These are phyloP conservation scores for Leptinotarsa undecemlineata DNA, from an alignment of 1,140 invertebrate species.

Conservation along the genomic window DNA sequence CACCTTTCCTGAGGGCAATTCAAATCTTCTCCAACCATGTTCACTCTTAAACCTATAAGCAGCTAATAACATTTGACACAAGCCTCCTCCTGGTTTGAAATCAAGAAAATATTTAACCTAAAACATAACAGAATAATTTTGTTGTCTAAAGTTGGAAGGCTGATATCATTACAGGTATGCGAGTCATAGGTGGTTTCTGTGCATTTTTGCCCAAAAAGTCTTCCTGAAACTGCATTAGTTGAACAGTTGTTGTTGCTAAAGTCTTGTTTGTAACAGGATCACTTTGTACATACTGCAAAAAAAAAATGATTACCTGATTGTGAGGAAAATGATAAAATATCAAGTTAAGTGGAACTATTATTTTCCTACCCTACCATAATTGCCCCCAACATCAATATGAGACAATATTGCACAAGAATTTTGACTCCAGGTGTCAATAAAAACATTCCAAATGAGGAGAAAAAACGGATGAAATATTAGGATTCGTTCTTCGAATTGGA, in stretches of 20 bases:
- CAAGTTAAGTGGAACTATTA: too few relatives aligned
- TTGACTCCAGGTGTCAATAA: too few relatives aligned
- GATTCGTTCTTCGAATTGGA: too few relatives aligned
- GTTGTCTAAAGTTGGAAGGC: constrained; percentile 40
- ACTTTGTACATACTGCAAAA: constrained; percentile 78
- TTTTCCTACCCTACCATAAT: too few relatives aligned
- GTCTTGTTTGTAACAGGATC: constrained; percentile 94
- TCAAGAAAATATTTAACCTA: constrained; percentile 79
- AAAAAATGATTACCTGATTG: constrained; percentile 4
- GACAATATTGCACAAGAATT: too few relatives aligned
- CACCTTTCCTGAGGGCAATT: constrained; percentile 83
- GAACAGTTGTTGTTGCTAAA: constrained; percentile 80
- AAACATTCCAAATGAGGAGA: too few relatives aligned
- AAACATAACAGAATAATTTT: constrained; percentile 20
- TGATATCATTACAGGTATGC: constrained; percentile 73
- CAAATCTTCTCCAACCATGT: constrained; percentile 91
- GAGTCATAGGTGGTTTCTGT: constrained; percentile 80
- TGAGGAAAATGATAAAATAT: too few relatives aligned
- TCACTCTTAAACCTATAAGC: constrained; percentile 95
- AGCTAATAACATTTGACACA: constrained; percentile 90
- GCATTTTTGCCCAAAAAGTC: constrained; percentile 94
- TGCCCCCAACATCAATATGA: too few relatives aligned
- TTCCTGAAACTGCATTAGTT: constrained; percentile 95
- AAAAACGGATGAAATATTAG: too few relatives aligned
- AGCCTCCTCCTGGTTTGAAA: constrained; percentile 88